These are phyloP conservation scores for Alexandromys fortis DNA, from an alignment of 2,113 vertebrate genomes.

Conservation along the genomic window DNA sequence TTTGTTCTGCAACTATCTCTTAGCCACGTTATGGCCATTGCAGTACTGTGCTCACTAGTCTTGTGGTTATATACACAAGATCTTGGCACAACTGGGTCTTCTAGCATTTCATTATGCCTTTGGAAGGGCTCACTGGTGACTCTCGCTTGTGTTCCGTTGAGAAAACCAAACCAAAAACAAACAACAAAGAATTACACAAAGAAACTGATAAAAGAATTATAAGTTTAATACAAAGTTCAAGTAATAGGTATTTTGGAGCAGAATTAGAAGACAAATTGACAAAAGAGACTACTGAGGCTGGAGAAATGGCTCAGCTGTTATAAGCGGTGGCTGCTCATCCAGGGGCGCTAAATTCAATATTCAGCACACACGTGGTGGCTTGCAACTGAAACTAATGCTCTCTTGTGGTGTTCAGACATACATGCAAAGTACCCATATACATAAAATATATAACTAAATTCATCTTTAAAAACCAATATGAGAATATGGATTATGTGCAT, in stretches of 20 bases:
- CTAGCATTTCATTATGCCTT: background rate
- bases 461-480: background rate
- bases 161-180: background rate
- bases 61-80: background rate
- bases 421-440: background rate
- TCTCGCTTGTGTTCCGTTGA: background rate
- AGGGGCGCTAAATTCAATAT: background rate
- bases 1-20: background rate
- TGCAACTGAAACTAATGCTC: background rate
- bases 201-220: background rate
- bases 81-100: too few relatives aligned
- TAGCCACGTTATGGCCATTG: background rate
- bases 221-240: slow-evolving; percentile 17
- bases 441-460: background rate
- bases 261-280: background rate
- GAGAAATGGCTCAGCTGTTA: background rate
- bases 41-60: too few relatives aligned
- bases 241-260: background rate
- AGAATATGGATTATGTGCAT: background rate
- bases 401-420: background rate
- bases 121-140: background rate
- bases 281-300: background rate
- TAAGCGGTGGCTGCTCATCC: background rate
- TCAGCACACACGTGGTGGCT: background rate
- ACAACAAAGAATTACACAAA: background rate